phyloP scores from a whole-genome alignment of 1,140 invertebrate genomes.

The Aphaenogaster ashmeadi region DNA sequence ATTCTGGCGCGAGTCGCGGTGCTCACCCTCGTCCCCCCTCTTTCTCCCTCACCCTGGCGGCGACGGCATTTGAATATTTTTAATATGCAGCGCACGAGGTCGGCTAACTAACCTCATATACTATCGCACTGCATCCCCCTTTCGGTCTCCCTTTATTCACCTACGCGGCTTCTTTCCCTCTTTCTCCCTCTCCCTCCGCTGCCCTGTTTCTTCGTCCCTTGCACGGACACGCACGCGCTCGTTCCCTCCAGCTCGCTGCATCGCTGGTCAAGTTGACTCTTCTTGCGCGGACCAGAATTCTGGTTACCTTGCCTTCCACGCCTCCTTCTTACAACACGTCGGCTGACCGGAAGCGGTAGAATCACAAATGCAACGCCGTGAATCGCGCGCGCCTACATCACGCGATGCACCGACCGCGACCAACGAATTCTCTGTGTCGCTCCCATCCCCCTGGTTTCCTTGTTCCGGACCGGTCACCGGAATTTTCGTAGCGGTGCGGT shows the following conservation, averaged over 20 bases:
- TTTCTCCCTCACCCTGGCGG: neutral
- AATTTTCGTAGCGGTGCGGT: slow-evolving; percentile 48
- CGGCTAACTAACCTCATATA: slow-evolving; percentile 84
- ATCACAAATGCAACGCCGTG: slow-evolving; percentile 81
- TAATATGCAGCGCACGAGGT: slow-evolving; percentile 84
- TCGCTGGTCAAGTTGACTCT: neutral
- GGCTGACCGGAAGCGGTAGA: slow-evolving; percentile 77
- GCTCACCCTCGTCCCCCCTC: neutral
- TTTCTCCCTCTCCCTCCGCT: neutral
- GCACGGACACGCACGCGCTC: slow-evolving; percentile 18
- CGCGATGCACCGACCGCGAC: slow-evolving; percentile 71
- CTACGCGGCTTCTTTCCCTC: slow-evolving; percentile 13
- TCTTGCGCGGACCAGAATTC: slow-evolving; percentile 47
- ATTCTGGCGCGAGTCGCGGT: slow-evolving; percentile 72
- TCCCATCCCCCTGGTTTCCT: neutral
- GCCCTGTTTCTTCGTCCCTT: slow-evolving; percentile 26
- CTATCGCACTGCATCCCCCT: slow-evolving; percentile 65
- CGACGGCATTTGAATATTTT: slow-evolving; percentile 85
- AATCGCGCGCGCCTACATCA: slow-evolving; percentile 73
- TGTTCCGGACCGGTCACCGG: slow-evolving; percentile 53
- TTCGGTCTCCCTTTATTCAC: slow-evolving; percentile 30
- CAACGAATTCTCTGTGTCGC: slow-evolving; percentile 50
- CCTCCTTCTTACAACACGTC: slow-evolving; percentile 56
- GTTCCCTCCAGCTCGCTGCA: neutral
- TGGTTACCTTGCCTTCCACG: slow-evolving; percentile 9